Evolutionary conservation across 1,140 invertebrate species (phyloP), one percentile per base, ranked within the genome.

Genomic region (Drosophila sucinea): DNA sequence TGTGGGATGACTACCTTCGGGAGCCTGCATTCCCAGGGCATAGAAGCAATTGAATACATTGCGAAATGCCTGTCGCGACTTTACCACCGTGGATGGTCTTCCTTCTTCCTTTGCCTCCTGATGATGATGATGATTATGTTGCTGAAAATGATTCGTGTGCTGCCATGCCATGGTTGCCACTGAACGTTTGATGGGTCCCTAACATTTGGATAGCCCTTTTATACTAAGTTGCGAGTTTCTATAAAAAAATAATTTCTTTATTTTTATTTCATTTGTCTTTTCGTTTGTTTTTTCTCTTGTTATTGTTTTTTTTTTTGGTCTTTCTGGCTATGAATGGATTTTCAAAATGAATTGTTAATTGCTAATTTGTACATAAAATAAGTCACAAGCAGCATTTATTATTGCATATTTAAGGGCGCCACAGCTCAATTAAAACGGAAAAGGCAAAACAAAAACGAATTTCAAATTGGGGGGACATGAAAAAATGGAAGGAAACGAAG

Each of bases 361-460:
- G 84, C 83, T 87, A 87, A 78, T 87, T 87, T 87, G 83, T 87
- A 87, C 83, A 87, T 84, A 87, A 89, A 81, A 87, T 87, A 75
- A 87, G 80, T 87, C 73, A 82, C 84, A 87, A 87, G 77, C 77
- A 73, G 84, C 84, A 83, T 87, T 87, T 86, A 62, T 83, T 79
- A 82, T 86, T 87, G 83, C 69, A 79, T 85, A 57, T 70, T 57
- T 51, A 51, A 51, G 44, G 44, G 44, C 44, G 44, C 44, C 44
- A 51, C 44, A 51, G 44, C 44, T 27, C 44, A 51, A 51, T 51
- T 47, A 51, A 51, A 51, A 47, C 1, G 6, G 10, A 51, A 51
- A 8, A 7, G 56, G 1, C n/a, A 33, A 32, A 30, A 57, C 8
- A 35, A 73, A 73, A 60, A 65, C 32, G 5, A 51, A 51, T 23